Conservation (phyloP, 2,113 vertebrate species). For the Corythaeola cristata region DNA sequence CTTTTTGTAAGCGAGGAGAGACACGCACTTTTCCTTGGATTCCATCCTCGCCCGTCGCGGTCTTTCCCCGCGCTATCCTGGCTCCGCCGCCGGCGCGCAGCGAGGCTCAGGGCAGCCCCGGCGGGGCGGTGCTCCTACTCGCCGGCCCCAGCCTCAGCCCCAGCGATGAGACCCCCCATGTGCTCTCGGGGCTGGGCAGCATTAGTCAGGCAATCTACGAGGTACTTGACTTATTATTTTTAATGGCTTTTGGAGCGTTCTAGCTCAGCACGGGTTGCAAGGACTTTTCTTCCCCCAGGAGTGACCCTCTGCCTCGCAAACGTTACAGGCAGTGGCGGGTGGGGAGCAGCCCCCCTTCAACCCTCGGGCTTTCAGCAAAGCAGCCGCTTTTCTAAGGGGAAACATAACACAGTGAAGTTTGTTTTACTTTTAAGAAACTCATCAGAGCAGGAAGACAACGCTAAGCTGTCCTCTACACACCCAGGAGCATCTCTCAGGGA, state of each 20-base stretch:
- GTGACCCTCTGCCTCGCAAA: background rate
- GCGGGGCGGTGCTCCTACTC: background rate
- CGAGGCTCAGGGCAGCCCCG: no score
- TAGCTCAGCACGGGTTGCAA: accelerated
- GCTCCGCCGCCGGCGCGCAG: background rate
- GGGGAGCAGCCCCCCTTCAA: background rate
- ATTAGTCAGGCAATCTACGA: accelerated
- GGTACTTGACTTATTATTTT: accelerated
- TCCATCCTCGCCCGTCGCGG: background rate
- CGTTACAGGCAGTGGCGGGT: accelerated
- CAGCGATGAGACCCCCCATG: background rate
- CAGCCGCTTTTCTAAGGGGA: background rate
- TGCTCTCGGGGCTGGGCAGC: background rate
- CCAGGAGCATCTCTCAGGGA: background rate
- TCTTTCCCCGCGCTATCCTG: background rate
- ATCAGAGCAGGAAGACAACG: background rate
- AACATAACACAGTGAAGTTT: background rate
- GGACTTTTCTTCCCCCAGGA: no score
- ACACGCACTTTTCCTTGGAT: background rate
- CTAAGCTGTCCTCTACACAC: background rate
- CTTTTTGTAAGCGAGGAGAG: background rate
- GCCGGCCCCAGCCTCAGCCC: background rate
- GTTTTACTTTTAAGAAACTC: background rate
- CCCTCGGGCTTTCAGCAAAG: background rate
- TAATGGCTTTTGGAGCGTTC: accelerated